Base-by-base conservation (phyloP, 1,140 invertebrate species). In the Parasteatoda tepidariorum region DNA sequence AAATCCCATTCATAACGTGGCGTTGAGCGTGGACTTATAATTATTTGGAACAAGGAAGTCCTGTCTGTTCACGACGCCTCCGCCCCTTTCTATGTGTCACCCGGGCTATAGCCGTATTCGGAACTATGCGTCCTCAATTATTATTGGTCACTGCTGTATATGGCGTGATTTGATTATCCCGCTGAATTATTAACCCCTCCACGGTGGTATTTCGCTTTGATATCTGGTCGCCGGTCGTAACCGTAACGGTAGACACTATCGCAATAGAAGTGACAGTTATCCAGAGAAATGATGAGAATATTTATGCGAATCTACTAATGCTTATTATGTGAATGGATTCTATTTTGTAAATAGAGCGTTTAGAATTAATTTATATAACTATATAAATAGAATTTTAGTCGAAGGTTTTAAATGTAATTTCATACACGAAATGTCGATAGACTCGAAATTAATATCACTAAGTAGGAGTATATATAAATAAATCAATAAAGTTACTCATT, bases 121-220 rank as follows among this genome's bases (percentile, higher is more conserved):
- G 61, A 75, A 75, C 71, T 75, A 54, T 41, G 73, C 55, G 55
- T 75, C 73, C 33, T 78, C 74, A 66, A 78, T 78, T 66, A 78
- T 78, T 48, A 78, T 66, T 74, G 71, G 18, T 48, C 30, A 30
- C 55, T 54, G 70, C 70, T 57, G 70, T 54, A 33, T 59, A 57
- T 73, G 73, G 31, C 73, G 55, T 75, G 73, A 75, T 75, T 75
- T 41, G 73, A 75, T 75, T 75, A 75, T 61, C 55, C 31, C 54
- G 15, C 73, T 75, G 73, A 75, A 61, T 75, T 75, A 75, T 75
- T 75, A 75, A 75, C 73, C 30, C 59, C 48, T 59, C 18, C 38
- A 9, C 38, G 9, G 38, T 48, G 38, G 38, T 13, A 9, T 48
- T 73, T 57, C 28, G 41, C 73, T 62, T 75, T 75, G 73, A 75